Base-by-base conservation (phyloP, 2,797 vertebrate genomes). In the Sebastes nivosus region DNA sequence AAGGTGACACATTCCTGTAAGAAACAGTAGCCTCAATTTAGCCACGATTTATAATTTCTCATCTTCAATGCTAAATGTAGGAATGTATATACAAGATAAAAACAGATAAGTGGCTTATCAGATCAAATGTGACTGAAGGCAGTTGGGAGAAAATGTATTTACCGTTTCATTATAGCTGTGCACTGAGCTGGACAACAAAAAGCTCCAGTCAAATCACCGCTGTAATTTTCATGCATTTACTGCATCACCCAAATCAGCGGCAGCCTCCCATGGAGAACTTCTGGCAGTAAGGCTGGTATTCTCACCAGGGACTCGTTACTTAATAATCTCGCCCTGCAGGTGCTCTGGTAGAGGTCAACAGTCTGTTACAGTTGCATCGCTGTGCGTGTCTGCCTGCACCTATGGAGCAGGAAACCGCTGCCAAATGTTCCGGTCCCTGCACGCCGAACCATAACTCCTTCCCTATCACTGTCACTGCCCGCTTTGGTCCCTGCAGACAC, bases 291-390 rank as follows among this genome's bases (percentile, higher is more conserved):
- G 89, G 89, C 91, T 86, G 88, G 79, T 90, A 81, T 83, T 90
- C 85, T 91, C 92, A 92, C 93, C 88, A 86, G 93, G 93, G 91
- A 93, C 92, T 91, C 83, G 78, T 93, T 93, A 93, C 90, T 89
- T 93, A 94, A 95, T 94, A 94, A 95, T 95, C 89, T 91, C 73
- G 13, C 92, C 72, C 93, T 83, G 92, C 93, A 92, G 93, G 94
- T 94, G 92, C 85, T 85, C 80, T 77, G 79, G 76, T 87, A 87
- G 93, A 95, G 95, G 94, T 94, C 94, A 94, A 85, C 90, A 87
- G 85, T 81, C 89, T 93, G 92, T 85, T 89, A 89, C 88, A 72
- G 79, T 88, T 81, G 67, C 82, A 82, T 86, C 46, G 80, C 88
- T 77, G 89, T 89, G 89, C 88, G 36, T 80, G 89, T 90, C 89